Base-by-base conservation (phyloP, 2,797 vertebrate genomes). In the Astyanax mexicanus region DNA sequence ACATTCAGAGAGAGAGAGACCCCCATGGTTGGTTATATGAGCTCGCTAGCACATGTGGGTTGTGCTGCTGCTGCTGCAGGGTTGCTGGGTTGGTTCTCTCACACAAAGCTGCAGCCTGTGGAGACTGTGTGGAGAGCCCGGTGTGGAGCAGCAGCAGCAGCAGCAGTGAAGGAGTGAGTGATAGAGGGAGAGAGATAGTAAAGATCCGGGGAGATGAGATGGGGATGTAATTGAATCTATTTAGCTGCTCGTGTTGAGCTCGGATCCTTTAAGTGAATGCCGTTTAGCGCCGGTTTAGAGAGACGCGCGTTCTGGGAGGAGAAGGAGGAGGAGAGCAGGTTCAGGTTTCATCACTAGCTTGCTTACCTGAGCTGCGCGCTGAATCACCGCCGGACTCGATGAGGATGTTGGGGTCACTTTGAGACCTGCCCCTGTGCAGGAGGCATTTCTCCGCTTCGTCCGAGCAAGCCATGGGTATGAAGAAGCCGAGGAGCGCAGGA, bases 331-430 rank as follows among this genome's bases (percentile, higher is more conserved):
- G n/a, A n/a, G n/a, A n/a, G n/a, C n/a, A n/a, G n/a, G n/a, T n/a
- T n/a, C n/a, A n/a, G n/a, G n/a, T 61, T 29, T 49, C 68, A 69
- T 80, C 72, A 3, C n/a, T n/a, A n/a, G n/a, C n/a, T n/a, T n/a
- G 74, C 84, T 92, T 96, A 98, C 97, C 97, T 97, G 95, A 81
- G 88, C 79, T 89, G 87, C 95, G 93, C 79, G 91, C 88, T 83
- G 95, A 87, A 86, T 93, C 95, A 61, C 95, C 90, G 83, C 89
- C 91, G 83, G 93, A 88, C 83, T 97, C 96, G 64, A 91, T 93
- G 88, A 98, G 95, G 93, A 96, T 95, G 95, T 94, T 98, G 92
- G 97, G 97, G 94, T 99, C 96, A 93, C 97, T 99, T 93, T 97
- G 96, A 88, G 97, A 98, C 92, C 96, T 95, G 92, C 95, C 96